Percentiles rank a stretch among this genome's conserved stretches.
Evolutionary conservation across 2,797 vertebrate species (phyloP).

Genomic region (Vipera latastei): DNA sequence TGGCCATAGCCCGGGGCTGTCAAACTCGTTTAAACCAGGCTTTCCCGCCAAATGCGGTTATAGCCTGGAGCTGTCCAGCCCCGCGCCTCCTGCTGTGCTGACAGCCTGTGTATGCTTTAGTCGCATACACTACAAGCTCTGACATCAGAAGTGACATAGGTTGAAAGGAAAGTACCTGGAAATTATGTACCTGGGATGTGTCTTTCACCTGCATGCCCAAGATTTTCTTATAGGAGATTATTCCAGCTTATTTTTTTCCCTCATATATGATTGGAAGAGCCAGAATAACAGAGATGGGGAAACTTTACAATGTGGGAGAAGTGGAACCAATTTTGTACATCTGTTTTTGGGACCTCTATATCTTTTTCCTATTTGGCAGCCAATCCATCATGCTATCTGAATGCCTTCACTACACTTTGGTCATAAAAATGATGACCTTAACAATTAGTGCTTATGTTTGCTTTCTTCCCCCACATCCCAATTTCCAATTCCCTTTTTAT

Average conservation of each 20-base stretch:
- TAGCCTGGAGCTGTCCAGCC: too few species aligned
- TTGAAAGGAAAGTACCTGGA: not conserved
- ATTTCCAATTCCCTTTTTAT: not conserved
- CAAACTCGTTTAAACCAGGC: too few species aligned
- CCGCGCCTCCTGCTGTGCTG: too few species aligned
- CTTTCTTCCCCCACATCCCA: not conserved
- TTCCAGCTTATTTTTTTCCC: not conserved
- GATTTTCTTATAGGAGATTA: not conserved
- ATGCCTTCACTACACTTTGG: not conserved
- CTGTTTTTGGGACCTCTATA: not conserved
- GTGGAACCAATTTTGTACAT: not conserved
- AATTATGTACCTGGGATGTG: too few species aligned
- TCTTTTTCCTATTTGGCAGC: not conserved
- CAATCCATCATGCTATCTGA: not conserved
- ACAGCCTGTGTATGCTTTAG: too few species aligned
- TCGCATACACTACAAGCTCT: not conserved
- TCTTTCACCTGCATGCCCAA: not conserved
- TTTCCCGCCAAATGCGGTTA: too few species aligned
- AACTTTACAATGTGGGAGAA: not conserved
- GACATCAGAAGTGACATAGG: not conserved
- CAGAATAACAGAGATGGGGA: not conserved
- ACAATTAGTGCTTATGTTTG: not conserved
- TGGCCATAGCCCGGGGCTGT: too few species aligned
- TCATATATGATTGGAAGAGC: not conserved
- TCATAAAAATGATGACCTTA: not conserved